Percentiles rank a stretch among this genome's conserved stretches.
Conservation (phyloP, 2,113 vertebrate species). For the Lagopus muta region DNA sequence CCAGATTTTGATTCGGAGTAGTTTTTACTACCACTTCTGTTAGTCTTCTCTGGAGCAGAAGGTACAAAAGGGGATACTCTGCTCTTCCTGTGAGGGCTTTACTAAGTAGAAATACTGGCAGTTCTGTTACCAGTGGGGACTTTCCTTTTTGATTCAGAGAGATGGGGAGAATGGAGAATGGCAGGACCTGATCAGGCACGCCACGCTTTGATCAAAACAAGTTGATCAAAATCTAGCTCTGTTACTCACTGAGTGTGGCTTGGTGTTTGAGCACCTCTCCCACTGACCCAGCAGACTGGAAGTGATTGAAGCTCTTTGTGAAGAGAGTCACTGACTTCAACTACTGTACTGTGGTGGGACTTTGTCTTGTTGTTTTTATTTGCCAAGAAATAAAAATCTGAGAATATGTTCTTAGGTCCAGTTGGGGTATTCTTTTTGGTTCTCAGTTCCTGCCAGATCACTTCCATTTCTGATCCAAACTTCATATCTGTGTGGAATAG, state of each 20-base stretch:
- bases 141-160: not conserved
- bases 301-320: not conserved
- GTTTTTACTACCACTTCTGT: not conserved
- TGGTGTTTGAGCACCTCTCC: not conserved
- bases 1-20: not conserved
- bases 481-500: accelerated
- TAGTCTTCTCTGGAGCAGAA: not conserved
- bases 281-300: not conserved
- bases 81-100: not conserved
- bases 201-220: not conserved
- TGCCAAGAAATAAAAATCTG: not conserved
- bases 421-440: not conserved
- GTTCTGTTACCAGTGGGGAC: accelerated
- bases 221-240: not conserved
- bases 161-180: accelerated
- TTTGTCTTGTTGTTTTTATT: not conserved
- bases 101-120: not conserved
- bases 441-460: not conserved
- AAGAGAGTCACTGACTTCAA: not conserved
- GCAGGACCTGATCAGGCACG: not conserved
- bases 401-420: not conserved
- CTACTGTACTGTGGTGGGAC: not conserved
- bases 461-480: not conserved
- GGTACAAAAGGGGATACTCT: not conserved
- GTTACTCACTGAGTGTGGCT: not conserved